Percentiles rank a stretch among this genome's conserved stretches.
phyloP scores from a whole-genome alignment of 1,140 invertebrate genomes.

The Brachionus paranguensis region DNA sequence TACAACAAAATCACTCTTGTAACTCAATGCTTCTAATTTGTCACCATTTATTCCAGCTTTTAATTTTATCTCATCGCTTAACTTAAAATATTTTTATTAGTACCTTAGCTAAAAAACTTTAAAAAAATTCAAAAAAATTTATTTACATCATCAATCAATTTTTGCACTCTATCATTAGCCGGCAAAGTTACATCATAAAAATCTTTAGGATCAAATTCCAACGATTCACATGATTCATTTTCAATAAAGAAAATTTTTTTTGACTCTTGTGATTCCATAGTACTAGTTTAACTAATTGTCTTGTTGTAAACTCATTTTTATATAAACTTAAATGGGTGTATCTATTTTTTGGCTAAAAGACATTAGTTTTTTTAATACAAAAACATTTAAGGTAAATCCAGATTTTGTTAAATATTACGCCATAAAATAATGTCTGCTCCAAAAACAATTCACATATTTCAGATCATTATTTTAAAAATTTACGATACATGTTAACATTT shows the following conservation, averaged over 20 bases:
- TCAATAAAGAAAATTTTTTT: neutral
- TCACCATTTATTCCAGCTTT: neutral
- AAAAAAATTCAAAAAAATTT: neutral
- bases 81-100: neutral
- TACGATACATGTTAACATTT: no score
- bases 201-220: neutral
- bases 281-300: neutral
- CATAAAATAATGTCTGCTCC: neutral
- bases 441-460: neutral
- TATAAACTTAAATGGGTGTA: neutral
- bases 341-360: neutral
- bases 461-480: no score
- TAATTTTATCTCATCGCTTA: neutral
- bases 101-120: neutral
- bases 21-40: neutral
- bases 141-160: slow-evolving; percentile 10
- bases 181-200: neutral
- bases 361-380: neutral
- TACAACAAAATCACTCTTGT: slow-evolving; percentile 19
- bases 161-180: slow-evolving; percentile 14
- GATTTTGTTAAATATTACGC: neutral
- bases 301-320: neutral
- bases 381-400: neutral
- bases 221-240: neutral
- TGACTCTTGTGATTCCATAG: neutral